Evolutionary conservation across 2,113 vertebrate genomes (phyloP).

Genomic region (Odobenus rosmarus): DNA sequence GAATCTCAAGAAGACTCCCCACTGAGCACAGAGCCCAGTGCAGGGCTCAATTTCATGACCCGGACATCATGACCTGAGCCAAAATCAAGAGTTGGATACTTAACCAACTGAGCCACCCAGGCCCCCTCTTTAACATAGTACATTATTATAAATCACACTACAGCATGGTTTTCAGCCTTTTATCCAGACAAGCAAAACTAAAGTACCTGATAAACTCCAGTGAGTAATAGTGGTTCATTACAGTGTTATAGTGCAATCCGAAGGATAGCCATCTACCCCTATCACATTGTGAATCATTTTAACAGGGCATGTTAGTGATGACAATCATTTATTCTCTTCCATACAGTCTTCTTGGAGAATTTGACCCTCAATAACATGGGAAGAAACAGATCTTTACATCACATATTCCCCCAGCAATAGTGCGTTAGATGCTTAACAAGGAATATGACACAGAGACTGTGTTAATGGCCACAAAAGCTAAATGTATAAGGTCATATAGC

Average conservation of each 20-base stretch:
- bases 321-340: conserved; percentile 13
- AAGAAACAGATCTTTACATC: neutral
- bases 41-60: neutral
- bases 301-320: neutral
- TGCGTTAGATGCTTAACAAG: neutral
- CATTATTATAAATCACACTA: conserved; percentile 41
- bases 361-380: neutral
- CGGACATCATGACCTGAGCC: neutral
- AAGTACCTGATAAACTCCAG: neutral
- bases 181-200: conserved; percentile 2
- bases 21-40: neutral
- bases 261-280: neutral
- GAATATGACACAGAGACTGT: neutral
- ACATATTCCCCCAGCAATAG: neutral
- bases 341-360: neutral
- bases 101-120: neutral
- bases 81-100: neutral
- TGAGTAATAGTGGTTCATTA: neutral
- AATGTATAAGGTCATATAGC: neutral
- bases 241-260: neutral
- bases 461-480: conserved; percentile 8
- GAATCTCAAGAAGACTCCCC: neutral
- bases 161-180: conserved; percentile 10
- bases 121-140: neutral
- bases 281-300: neutral